A percentile compares a stretch with the other conserved stretches of the same genome.
Conservation (phyloP, 92 coral and sea anemone genomes). For the Porites cylindrica region DNA sequence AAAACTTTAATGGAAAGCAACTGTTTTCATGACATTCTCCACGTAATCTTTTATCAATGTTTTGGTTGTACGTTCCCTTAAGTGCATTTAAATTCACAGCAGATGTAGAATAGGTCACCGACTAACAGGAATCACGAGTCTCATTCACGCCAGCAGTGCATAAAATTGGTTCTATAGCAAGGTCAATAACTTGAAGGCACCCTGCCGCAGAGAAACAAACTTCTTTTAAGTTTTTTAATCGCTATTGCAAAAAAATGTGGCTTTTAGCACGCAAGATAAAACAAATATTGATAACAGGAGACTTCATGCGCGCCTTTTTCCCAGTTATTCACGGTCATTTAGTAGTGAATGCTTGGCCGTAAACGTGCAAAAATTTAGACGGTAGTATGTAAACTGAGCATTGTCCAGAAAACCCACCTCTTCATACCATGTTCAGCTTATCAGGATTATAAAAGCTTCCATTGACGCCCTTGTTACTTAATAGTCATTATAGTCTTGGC, state of each 20-base stretch:
- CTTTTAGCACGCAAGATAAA: constrained; percentile 3
- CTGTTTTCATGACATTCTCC: not conserved
- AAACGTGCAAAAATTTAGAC: too few species aligned
- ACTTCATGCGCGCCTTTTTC: too few species aligned
- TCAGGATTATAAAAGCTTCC: not conserved
- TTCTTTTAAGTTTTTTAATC: not conserved
- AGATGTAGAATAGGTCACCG: not conserved
- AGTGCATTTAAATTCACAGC: not conserved
- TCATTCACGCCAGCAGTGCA: not conserved
- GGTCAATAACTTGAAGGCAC: constrained; percentile 20
- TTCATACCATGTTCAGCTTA: not conserved
- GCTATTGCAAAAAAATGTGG: not conserved
- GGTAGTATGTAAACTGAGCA: too few species aligned
- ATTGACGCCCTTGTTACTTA: not conserved
- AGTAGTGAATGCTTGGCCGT: too few species aligned
- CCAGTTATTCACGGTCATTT: too few species aligned
- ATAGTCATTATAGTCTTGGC: not conserved
- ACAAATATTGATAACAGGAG: not conserved
- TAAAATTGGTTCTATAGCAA: not conserved
- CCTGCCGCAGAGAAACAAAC: constrained; percentile 17
- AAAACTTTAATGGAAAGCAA: not conserved
- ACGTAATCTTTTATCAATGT: constrained; percentile 1
- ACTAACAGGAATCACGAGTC: not conserved
- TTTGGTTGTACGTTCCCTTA: not conserved
- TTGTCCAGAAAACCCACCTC: not conserved